These are phyloP conservation scores for Choristoneura rosaceana DNA, from an alignment of 2,888 invertebrate species.

Conservation along the genomic window DNA sequence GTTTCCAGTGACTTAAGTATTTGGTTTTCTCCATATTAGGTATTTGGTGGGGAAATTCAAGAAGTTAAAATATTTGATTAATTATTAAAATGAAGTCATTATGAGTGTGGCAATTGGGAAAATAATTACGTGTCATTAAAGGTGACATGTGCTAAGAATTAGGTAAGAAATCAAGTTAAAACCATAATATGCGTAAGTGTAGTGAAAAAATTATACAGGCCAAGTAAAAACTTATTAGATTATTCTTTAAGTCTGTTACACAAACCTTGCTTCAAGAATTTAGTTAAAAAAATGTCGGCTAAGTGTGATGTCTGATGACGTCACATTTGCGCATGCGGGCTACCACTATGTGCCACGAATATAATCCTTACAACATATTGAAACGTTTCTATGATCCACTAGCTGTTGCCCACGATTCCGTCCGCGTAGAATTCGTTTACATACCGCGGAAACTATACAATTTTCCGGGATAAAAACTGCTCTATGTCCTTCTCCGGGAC, in stretches of 20 bases:
- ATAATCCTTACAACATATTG: constrained; percentile 2
- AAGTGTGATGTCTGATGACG: not conserved
- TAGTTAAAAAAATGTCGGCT: not conserved
- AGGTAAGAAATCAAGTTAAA: not conserved
- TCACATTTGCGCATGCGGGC: constrained; percentile 16
- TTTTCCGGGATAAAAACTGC: too few species aligned
- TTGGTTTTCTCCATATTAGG: not conserved
- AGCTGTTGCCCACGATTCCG: too few species aligned
- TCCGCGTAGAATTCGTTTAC: too few species aligned
- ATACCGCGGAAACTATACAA: too few species aligned
- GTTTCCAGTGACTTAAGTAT: not conserved
- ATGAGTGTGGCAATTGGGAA: not conserved
- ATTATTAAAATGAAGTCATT: not conserved
- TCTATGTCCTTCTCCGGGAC: too few species aligned
- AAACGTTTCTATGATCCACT: not conserved
- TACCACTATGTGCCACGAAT: constrained; percentile 10
- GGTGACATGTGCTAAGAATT: not conserved
- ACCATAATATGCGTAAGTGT: too few species aligned
- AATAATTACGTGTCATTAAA: constrained; percentile 1
- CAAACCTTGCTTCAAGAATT: not conserved
- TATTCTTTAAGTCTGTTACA: too few species aligned
- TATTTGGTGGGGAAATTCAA: not conserved
- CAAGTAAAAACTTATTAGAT: too few species aligned
- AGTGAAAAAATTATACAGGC: too few species aligned
- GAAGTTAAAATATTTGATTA: not conserved